A percentile compares a stretch with the other conserved stretches of the same genome.
Conservation (phyloP, 2,888 invertebrate species). For the Gortyna flavago region DNA sequence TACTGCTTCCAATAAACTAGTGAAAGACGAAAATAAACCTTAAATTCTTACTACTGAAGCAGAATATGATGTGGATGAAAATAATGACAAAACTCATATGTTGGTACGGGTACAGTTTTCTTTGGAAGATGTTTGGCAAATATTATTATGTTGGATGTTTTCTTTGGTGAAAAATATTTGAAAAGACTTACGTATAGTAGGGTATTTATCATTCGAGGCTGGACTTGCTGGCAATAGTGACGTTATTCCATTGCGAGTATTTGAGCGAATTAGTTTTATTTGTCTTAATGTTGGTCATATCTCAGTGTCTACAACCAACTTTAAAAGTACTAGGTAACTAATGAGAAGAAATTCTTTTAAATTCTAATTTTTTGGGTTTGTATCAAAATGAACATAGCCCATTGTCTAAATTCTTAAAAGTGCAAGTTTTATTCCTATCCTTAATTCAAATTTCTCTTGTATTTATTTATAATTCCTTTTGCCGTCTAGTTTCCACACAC, state of each 20-base stretch:
- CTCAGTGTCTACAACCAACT: not conserved
- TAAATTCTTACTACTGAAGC: constrained; percentile 9
- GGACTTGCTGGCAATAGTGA: not conserved
- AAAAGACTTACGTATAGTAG: constrained; percentile 4
- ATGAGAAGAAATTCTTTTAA: not conserved
- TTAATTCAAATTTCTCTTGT: not conserved
- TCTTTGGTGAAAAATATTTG: constrained; percentile 30
- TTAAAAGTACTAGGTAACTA: not conserved
- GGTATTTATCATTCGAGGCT: constrained; percentile 19
- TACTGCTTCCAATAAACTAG: constrained; percentile 2
- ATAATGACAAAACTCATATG: constrained; percentile 35
- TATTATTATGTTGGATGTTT: constrained; percentile 45
- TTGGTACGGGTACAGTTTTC: constrained; percentile 40
- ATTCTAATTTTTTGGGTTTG: not conserved
- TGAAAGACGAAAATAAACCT: constrained; percentile 42
- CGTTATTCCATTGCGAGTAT: not conserved
- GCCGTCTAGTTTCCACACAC: not conserved
- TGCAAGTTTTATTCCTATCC: not conserved
- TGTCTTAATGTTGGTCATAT: not conserved
- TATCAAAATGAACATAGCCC: not conserved
- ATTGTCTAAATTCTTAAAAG: no score
- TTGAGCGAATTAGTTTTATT: not conserved
- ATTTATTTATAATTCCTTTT: not conserved
- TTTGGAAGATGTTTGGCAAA: constrained; percentile 50
- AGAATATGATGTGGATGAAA: constrained; percentile 30